phyloP scores from a whole-genome alignment of 2,797 vertebrate genomes.

The Danionella dracula region DNA sequence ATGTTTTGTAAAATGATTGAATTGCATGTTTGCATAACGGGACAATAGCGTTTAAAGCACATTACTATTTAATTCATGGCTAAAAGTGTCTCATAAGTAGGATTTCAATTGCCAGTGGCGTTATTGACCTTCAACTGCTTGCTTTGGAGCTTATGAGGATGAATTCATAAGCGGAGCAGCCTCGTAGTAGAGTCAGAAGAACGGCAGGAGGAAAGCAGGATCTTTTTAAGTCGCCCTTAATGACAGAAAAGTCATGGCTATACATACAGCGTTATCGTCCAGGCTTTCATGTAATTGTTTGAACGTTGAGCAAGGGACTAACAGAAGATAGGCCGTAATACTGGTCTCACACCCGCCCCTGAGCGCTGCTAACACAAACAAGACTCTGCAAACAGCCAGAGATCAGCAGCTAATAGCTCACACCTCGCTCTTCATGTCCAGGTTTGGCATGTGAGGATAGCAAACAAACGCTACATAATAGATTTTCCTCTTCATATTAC shows the following conservation, averaged over 20 bases:
- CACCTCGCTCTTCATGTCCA: slow-evolving; percentile 50
- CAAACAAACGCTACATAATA: slow-evolving; percentile 60
- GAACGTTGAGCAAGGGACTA: slow-evolving; percentile 48
- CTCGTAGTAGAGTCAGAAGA: slow-evolving; percentile 33
- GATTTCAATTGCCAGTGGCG: slow-evolving; percentile 64
- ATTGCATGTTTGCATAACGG: background rate
- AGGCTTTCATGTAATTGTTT: slow-evolving; percentile 59
- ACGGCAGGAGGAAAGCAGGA: slow-evolving; percentile 6
- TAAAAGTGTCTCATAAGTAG: slow-evolving; percentile 54
- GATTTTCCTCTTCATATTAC: slow-evolving; percentile 35
- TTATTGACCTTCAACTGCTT: slow-evolving; percentile 71
- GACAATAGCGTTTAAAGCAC: slow-evolving; percentile 1
- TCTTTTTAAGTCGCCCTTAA: slow-evolving; percentile 55
- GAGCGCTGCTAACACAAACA: slow-evolving; percentile 43
- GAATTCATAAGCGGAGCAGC: slow-evolving; percentile 41
- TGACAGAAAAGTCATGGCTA: slow-evolving; percentile 50
- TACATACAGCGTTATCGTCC: slow-evolving; percentile 52
- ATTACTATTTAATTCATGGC: slow-evolving; percentile 63
- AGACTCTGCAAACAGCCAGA: slow-evolving; percentile 54
- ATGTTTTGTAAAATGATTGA: too few species aligned
- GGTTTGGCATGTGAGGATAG: slow-evolving; percentile 44
- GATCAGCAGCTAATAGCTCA: slow-evolving; percentile 60
- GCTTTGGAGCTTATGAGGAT: slow-evolving; percentile 55
- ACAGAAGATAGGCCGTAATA: slow-evolving; percentile 38
- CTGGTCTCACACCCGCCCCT: slow-evolving; percentile 36